These are phyloP conservation scores for Apeira syringaria DNA, from an alignment of 2,888 invertebrate genomes.

Conservation along the genomic window DNA sequence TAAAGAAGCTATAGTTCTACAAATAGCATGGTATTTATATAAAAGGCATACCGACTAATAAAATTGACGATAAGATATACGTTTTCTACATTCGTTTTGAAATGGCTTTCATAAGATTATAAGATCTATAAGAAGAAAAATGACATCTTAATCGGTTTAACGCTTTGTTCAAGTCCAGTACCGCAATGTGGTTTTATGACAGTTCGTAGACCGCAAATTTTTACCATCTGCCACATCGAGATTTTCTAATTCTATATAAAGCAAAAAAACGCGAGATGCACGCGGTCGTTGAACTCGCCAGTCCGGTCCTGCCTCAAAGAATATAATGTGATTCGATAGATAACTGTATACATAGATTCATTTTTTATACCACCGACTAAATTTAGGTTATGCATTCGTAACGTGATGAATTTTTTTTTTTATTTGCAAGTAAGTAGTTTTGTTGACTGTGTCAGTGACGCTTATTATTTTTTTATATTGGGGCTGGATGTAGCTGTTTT, in stretches of 20 bases:
- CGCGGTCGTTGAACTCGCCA: constrained; percentile 54
- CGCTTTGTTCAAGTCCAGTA: constrained; percentile 1
- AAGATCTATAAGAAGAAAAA: too few relatives aligned
- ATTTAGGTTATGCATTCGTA: constrained; percentile 68
- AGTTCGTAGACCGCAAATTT: constrained; percentile 21
- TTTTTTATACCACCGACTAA: constrained; percentile 50
- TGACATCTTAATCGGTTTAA: too few relatives aligned
- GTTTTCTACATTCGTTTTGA: too few relatives aligned
- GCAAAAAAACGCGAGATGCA: constrained; percentile 52
- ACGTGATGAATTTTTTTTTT: constrained; percentile 48
- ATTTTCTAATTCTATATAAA: constrained; percentile 31
- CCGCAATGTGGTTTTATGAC: constrained; percentile 16
- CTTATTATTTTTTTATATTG: too few relatives aligned
- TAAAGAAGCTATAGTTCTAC: too few relatives aligned
- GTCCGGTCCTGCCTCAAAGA: constrained; percentile 63
- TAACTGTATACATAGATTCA: constrained; percentile 75
- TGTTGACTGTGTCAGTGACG: constrained; percentile 22
- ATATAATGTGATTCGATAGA: constrained; percentile 73
- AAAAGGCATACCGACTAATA: too few relatives aligned
- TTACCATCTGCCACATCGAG: constrained; percentile 30
- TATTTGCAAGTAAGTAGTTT: constrained; percentile 19
- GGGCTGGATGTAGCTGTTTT: too few relatives aligned
- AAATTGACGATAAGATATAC: too few relatives aligned
- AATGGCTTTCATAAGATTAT: too few relatives aligned
- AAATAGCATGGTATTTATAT: too few relatives aligned